A percentile compares a stretch with the other conserved stretches of the same genome.
phyloP scores from a whole-genome alignment of 2,113 vertebrate genomes.

The Theristicus caerulescens region DNA sequence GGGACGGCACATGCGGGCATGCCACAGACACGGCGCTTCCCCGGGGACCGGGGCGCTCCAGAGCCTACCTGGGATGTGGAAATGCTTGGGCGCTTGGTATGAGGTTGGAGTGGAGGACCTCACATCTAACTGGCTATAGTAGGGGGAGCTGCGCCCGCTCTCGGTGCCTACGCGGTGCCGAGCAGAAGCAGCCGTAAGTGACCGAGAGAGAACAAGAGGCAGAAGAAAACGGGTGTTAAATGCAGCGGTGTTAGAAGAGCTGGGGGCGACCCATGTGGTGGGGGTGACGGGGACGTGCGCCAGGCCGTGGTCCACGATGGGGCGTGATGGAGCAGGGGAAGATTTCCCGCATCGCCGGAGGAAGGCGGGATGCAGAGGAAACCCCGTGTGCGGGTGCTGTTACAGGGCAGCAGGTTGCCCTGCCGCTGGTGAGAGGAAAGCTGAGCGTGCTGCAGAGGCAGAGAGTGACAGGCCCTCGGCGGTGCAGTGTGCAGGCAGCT shows the following conservation, averaged over 20 bases:
- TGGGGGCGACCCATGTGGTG: background rate
- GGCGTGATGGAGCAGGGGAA: background rate
- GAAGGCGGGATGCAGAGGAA: background rate
- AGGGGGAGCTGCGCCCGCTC: constrained; percentile 98
- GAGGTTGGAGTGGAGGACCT: constrained; percentile 93
- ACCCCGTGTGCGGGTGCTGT: background rate
- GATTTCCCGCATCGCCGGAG: background rate
- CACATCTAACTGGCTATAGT: constrained; percentile 95
- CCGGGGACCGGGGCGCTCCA: background rate
- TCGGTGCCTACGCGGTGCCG: constrained; percentile 89
- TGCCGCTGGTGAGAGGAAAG: background rate
- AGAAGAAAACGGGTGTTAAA: constrained; percentile 69
- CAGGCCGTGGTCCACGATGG: background rate
- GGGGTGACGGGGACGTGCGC: background rate
- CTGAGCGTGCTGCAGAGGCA: background rate
- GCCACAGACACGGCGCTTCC: constrained; percentile 49
- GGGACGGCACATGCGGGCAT: constrained; percentile 61
- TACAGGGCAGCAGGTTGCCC: background rate
- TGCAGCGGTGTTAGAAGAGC: constrained; percentile 52
- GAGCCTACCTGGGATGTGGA: constrained; percentile 99
- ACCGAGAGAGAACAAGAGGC: constrained; percentile 73
- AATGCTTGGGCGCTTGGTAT: constrained; percentile 98
- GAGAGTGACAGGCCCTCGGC: background rate
- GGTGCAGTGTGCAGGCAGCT: background rate
- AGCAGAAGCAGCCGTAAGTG: constrained; percentile 82